Percentiles rank a stretch among this genome's conserved stretches.
phyloP scores from a whole-genome alignment of 2,888 invertebrate genomes.

The Sturmia bella region DNA sequence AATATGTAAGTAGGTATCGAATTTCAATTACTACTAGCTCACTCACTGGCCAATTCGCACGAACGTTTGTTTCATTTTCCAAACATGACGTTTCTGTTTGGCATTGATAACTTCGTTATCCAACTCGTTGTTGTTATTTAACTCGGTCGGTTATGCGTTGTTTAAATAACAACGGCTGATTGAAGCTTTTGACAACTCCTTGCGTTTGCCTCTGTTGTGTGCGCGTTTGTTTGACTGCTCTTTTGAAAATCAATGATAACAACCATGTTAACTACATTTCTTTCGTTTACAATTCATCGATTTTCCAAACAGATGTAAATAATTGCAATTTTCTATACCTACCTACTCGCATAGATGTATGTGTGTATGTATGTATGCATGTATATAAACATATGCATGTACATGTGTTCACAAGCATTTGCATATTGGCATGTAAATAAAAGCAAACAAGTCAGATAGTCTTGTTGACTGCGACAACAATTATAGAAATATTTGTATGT shows the following conservation, averaged over 20 bases:
- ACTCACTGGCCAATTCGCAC: conserved; percentile 34
- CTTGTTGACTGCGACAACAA: conserved; percentile 52
- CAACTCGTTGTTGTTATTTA: conserved; percentile 35
- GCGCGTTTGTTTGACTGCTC: conserved; percentile 8
- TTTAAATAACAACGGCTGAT: conserved; percentile 11
- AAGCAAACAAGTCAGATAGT: background rate
- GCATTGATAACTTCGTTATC: conserved; percentile 50
- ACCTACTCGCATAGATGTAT: background rate
- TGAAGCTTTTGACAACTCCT: conserved; percentile 61
- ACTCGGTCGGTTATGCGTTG: conserved; percentile 39
- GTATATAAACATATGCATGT: background rate
- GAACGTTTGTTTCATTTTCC: conserved; percentile 1
- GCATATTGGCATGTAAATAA: background rate
- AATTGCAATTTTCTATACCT: conserved; percentile 10
- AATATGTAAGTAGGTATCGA: no score
- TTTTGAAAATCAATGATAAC: conserved; percentile 60
- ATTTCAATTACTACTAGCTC: conserved; percentile 21
- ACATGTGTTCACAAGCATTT: background rate
- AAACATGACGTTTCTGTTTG: conserved; percentile 61
- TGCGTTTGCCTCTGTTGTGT: conserved; percentile 36
- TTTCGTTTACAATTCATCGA: conserved; percentile 58
- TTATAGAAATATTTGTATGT: background rate
- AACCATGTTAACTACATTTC: conserved; percentile 56
- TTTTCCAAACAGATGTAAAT: conserved; percentile 59
- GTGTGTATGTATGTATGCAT: background rate